phyloP scores from a whole-genome alignment of 1,140 invertebrate species.

The Drosophila bifasciata region DNA sequence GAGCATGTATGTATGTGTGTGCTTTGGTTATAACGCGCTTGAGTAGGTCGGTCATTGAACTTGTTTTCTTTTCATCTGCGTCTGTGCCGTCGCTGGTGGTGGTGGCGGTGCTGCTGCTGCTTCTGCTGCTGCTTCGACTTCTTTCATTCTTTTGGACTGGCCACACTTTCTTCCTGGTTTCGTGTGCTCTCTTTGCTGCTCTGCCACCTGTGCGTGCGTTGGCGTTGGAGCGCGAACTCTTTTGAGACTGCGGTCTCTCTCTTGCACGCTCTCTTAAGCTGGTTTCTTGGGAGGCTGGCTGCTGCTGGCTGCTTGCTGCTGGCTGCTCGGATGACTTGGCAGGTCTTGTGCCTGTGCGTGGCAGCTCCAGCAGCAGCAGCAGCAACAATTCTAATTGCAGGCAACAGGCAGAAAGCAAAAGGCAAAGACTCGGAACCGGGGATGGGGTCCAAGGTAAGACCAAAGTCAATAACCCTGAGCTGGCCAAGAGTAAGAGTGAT shows the following conservation, averaged over 20 bases:
- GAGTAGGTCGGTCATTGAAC: conserved; percentile 85
- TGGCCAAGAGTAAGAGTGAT: conserved; percentile 79
- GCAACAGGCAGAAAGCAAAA: conserved; percentile 61
- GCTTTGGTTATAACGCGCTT: conserved; percentile 83
- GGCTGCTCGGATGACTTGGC: conserved; percentile 59
- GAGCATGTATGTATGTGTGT: conserved; percentile 21
- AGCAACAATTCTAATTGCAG: conserved; percentile 68
- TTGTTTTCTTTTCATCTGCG: conserved; percentile 78
- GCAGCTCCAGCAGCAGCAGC: conserved; percentile 45
- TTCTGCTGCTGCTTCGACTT: conserved; percentile 41
- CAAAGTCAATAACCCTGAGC: conserved; percentile 70
- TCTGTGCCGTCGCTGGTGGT: conserved; percentile 6
- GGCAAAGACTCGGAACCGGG: conserved; percentile 38
- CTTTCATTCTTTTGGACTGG: conserved; percentile 64
- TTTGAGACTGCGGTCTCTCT: conserved; percentile 21
- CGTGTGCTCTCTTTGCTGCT: conserved; percentile 26
- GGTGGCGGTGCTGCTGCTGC: too few relatives aligned
- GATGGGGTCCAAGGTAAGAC: conserved; percentile 30
- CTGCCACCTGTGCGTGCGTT: conserved; percentile 61
- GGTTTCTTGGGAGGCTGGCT: conserved; percentile 17
- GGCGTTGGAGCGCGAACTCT: conserved; percentile 2
- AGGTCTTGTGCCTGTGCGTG: conserved; percentile 55
- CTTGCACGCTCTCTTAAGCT: conserved; percentile 27
- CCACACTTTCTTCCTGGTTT: conserved; percentile 80
- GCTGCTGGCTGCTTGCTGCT: not conserved